phyloP scores from a whole-genome alignment of 2,113 vertebrate genomes.

The Laticauda laticaudata region DNA sequence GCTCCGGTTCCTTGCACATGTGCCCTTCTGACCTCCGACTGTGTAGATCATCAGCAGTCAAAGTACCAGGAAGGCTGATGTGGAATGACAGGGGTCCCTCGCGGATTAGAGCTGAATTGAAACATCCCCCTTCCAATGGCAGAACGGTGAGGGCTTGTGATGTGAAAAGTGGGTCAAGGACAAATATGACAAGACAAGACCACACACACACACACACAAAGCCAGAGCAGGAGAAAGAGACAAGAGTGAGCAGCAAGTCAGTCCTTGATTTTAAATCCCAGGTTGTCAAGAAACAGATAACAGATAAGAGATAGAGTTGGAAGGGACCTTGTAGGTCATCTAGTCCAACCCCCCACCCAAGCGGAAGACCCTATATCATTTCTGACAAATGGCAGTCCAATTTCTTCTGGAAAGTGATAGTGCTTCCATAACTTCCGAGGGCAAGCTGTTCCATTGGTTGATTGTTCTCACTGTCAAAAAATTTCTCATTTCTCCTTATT shows the following conservation, averaged over 20 bases:
- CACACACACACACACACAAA: neutral
- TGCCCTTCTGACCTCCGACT: neutral
- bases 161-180: slow-evolving; percentile 64
- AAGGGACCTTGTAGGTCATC: too few species aligned
- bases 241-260: neutral
- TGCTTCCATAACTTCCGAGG: too few species aligned
- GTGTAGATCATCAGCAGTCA: slow-evolving; percentile 28
- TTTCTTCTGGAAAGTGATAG: too few species aligned
- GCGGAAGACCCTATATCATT: too few species aligned
- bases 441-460: too few species aligned
- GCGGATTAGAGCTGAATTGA: neutral
- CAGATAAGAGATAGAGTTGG: too few species aligned
- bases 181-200: neutral
- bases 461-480: too few species aligned
- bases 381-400: too few species aligned
- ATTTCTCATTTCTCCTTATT: too few species aligned
- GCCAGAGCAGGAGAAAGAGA: accelerated
- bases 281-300: neutral
- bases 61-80: slow-evolving; percentile 2
- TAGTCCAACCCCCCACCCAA: too few species aligned
- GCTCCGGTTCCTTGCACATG: neutral
- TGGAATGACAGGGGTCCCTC: slow-evolving; percentile 45
- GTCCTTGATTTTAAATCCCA: slow-evolving; percentile 26
- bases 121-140: slow-evolving; percentile 50
- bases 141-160: slow-evolving; percentile 41